Conservation (phyloP, 2,113 vertebrate species). For the Ammodytes dubius region DNA sequence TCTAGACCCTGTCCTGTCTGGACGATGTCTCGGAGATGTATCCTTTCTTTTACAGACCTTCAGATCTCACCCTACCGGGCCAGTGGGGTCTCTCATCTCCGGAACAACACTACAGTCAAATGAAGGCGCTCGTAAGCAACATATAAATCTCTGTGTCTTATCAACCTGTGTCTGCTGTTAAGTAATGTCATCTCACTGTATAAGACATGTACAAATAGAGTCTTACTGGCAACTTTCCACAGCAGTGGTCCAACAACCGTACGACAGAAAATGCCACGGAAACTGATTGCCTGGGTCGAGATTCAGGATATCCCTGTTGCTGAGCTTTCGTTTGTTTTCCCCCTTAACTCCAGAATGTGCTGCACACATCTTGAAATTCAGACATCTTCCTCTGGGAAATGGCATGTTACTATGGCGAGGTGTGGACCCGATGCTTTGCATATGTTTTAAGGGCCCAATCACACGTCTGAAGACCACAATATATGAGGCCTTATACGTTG, state of each 20-base stretch:
- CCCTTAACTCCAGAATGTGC: conserved; percentile 44
- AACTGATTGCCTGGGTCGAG: conserved; percentile 33
- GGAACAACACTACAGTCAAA: conserved; percentile 80
- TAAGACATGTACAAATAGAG: background rate
- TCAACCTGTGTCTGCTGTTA: background rate
- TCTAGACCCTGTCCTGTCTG: conserved; percentile 89
- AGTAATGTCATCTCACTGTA: background rate
- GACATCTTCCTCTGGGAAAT: conserved; percentile 40
- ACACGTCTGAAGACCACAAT: background rate
- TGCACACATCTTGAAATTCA: conserved; percentile 37
- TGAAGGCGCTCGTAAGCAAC: conserved; percentile 82
- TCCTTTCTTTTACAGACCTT: conserved; percentile 91
- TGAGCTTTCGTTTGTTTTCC: conserved; percentile 65
- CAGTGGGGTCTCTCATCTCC: conserved; percentile 82
- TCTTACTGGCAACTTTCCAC: conserved; percentile 3
- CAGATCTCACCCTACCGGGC: conserved; percentile 76
- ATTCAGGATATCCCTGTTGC: conserved; percentile 69
- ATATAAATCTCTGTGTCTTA: background rate
- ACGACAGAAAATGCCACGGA: conserved; percentile 66
- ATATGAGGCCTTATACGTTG: background rate
- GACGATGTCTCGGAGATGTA: conserved; percentile 88
- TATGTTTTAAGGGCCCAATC: conserved; percentile 27
- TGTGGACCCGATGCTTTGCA: conserved; percentile 9
- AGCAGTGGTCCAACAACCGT: conserved; percentile 17
- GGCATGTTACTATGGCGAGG: conserved; percentile 35